These are phyloP conservation scores for Drosophila mojavensis DNA, from an alignment of 1,140 invertebrate species.

Conservation along the genomic window DNA sequence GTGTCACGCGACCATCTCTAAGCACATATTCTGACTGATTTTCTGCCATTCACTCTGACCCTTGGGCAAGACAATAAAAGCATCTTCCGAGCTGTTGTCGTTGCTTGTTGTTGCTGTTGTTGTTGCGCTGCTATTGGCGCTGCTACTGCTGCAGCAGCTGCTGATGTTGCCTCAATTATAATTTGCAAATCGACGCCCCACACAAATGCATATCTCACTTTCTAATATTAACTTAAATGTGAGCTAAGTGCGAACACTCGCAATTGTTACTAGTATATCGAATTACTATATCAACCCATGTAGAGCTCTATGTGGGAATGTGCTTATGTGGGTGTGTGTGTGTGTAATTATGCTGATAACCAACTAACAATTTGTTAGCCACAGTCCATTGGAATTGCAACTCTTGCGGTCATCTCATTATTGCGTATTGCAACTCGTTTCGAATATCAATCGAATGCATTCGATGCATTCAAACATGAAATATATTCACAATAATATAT, in stretches of 20 bases:
- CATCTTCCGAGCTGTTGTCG: conserved; percentile 10
- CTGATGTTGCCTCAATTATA: conserved; percentile 57
- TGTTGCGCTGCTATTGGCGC: conserved; percentile 29
- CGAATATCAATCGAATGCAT: conserved; percentile 10
- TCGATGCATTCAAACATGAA: not conserved
- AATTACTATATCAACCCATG: conserved; percentile 39
- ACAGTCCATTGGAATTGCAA: conserved; percentile 31
- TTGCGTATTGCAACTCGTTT: conserved; percentile 23
- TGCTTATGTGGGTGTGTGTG: no score
- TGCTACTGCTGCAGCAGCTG: conserved; percentile 1
- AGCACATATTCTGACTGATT: not conserved
- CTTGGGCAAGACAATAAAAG: conserved; percentile 16
- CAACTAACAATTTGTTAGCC: conserved; percentile 39
- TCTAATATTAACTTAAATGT: conserved; percentile 19
- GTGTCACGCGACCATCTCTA: conserved; percentile 6
- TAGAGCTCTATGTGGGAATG: not conserved
- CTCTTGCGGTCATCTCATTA: conserved; percentile 58
- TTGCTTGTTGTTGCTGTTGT: conserved; percentile 8
- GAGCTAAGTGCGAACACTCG: conserved; percentile 11
- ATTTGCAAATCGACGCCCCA: conserved; percentile 42
- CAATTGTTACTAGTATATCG: conserved; percentile 35
- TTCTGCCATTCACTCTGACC: conserved; percentile 6
- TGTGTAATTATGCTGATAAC: conserved; percentile 20
- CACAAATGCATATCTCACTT: conserved; percentile 30
- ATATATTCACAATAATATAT: conserved; percentile 3